phyloP scores from a whole-genome alignment of 2,888 invertebrate species.

The Idaea dimidiata region DNA sequence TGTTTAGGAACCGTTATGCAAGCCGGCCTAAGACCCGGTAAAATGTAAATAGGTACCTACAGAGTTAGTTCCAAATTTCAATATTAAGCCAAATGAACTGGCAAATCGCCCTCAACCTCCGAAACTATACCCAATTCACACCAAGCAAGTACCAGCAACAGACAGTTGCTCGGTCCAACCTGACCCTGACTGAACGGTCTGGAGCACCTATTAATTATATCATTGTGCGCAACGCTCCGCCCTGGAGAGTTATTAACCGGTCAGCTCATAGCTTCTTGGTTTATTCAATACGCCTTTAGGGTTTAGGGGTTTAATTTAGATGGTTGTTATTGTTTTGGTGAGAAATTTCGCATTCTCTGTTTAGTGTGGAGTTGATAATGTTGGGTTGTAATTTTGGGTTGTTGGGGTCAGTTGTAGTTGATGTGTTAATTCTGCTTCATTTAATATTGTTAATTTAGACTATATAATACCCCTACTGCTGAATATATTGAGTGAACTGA shows the following conservation, averaged over 20 bases:
- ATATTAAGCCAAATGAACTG: neutral
- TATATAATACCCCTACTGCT: too few species aligned
- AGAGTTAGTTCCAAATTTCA: neutral
- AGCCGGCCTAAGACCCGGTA: too few species aligned
- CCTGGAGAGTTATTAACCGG: conserved; percentile 69
- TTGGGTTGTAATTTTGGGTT: neutral
- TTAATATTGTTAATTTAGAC: neutral
- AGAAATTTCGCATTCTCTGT: conserved; percentile 10
- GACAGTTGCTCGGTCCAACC: conserved; percentile 21
- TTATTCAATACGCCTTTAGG: conserved; percentile 7
- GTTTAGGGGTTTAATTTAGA: conserved; percentile 7
- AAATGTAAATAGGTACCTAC: too few species aligned
- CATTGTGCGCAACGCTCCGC: conserved; percentile 67
- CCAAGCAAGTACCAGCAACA: neutral
- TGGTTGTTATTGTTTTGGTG: conserved; percentile 6
- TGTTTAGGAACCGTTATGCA: too few species aligned
- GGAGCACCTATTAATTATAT: conserved; percentile 78
- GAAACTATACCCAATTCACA: neutral
- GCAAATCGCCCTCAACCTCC: neutral
- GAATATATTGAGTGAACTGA: too few species aligned
- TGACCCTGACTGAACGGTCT: conserved; percentile 35
- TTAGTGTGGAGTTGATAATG: conserved; percentile 1
- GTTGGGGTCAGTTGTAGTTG: neutral
- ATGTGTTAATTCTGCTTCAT: neutral
- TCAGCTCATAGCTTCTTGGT: conserved; percentile 4